Conservation (phyloP, 2,888 invertebrate genomes). For the Pheosia tremula region DNA sequence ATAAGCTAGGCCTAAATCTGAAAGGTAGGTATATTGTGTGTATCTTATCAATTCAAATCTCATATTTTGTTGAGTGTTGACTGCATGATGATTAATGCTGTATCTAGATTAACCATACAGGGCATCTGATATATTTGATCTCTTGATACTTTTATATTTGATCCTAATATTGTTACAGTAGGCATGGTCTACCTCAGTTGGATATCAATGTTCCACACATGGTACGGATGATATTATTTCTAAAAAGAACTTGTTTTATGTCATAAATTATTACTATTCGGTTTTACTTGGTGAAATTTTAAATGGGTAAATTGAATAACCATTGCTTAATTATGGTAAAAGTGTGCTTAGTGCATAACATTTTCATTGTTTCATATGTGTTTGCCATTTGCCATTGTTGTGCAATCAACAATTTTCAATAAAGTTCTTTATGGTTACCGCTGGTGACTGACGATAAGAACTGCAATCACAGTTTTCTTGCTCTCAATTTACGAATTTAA, state of each 20-base stretch:
- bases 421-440: slow-evolving; percentile 72
- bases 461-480: slow-evolving; percentile 48
- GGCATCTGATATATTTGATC: not conserved
- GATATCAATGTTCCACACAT: not conserved
- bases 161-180: not conserved
- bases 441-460: slow-evolving; percentile 64
- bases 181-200: not conserved
- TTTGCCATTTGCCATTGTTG: slow-evolving; percentile 74
- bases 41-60: slow-evolving; percentile 43
- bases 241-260: slow-evolving; percentile 9
- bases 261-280: slow-evolving; percentile 1
- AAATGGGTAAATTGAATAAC: slow-evolving; percentile 21
- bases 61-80: slow-evolving; percentile 28
- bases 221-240: slow-evolving; percentile 7
- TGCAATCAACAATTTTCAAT: slow-evolving; percentile 81
- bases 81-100: slow-evolving; percentile 36
- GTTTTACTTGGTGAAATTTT: not conserved
- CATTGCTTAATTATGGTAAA: slow-evolving; percentile 48
- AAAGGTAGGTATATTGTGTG: slow-evolving; percentile 24
- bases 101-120: slow-evolving; percentile 14
- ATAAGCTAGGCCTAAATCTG: not conserved
- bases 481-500: slow-evolving; percentile 56
- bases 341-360: slow-evolving; percentile 51
- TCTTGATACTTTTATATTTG: not conserved
- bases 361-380: slow-evolving; percentile 71